Evolutionary conservation across 2,888 invertebrate species (phyloP), one percentile per base, ranked within the genome.

Genomic region (Beris chalybata): DNA sequence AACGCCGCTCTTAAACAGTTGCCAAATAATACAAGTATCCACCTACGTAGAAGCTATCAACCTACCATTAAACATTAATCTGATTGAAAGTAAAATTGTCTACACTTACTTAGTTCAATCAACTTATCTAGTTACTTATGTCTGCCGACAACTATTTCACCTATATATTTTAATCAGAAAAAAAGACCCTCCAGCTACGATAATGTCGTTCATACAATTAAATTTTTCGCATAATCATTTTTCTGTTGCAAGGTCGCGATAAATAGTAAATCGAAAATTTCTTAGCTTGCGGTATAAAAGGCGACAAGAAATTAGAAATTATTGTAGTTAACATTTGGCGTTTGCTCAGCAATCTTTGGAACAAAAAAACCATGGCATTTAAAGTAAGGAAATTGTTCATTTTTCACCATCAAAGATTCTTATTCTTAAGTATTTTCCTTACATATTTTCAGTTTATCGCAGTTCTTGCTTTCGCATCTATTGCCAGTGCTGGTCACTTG

Each of bases 301-400:
- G 32, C 59, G 59, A 59, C 48, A 57, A 57, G 57, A 57, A 59
- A 59, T 48, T 59, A 48, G 59, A 59, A 48, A 59, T 59, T 48
- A n/a, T 48, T 59, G 48, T 50, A 59, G 59, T 50, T 32, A 44
- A 13, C 50, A 31, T 48, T 59, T 30, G 48, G 59, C 50, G 32
- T 29, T 31, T 48, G 59, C 50, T 48, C 54, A 31, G 54, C 32
- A 13, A 59, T 15, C 32, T 31, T 15, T 50, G 30, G 1, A 29
- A 6, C 29, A 52, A 52, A 15, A 22, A 38, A 15, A 55, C 55
- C 54, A 64, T 64, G 64, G 64, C 64, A 64, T 64, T 64, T 31
- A 64, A 64, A 47, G 64, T 64, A 64, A 45, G 64, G 4, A 12
- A 3, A 44, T 44, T 44, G 44, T 2, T 2, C n/a, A n/a, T 44